Percentiles rank a stretch among this genome's conserved stretches.
Conservation (phyloP, 1,140 invertebrate genomes). For the Dreissena polymorpha region DNA sequence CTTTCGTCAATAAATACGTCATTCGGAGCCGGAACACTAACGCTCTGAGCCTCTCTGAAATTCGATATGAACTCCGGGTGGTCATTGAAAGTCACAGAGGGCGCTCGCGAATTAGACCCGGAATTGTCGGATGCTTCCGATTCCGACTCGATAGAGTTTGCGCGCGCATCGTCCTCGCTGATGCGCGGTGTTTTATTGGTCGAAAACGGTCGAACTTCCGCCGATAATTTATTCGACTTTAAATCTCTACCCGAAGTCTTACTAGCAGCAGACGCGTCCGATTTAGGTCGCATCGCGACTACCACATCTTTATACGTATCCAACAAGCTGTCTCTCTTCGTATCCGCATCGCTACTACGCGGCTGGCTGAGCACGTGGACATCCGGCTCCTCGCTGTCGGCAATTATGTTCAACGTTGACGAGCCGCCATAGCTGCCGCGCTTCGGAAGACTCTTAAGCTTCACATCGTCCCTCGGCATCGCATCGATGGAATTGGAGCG, state of each 20-base stretch:
- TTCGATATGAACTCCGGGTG: constrained; percentile 42
- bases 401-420: constrained; percentile 63
- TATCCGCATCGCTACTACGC: too few species aligned
- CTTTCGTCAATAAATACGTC: constrained; percentile 39
- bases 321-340: neutral
- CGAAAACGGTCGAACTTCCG: too few species aligned
- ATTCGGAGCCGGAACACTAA: constrained; percentile 41
- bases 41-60: constrained; percentile 43
- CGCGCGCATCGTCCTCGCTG: constrained; percentile 50
- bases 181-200: constrained; percentile 4
- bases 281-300: constrained; percentile 18
- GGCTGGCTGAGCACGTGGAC: too few species aligned
- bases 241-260: too few species aligned
- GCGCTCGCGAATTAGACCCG: constrained; percentile 22
- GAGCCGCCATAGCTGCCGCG: constrained; percentile 38
- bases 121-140: constrained; percentile 30
- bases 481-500: constrained; percentile 53
- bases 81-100: constrained; percentile 42
- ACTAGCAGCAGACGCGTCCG: neutral
- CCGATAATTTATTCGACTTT: too few species aligned
- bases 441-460: constrained; percentile 46
- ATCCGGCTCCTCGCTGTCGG: constrained; percentile 51
- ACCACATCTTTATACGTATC: constrained; percentile 19
- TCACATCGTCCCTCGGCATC: constrained; percentile 55
- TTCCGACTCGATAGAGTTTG: constrained; percentile 51